Base-by-base conservation (phyloP, 2,888 invertebrate genomes). In the Germaria angustata region DNA sequence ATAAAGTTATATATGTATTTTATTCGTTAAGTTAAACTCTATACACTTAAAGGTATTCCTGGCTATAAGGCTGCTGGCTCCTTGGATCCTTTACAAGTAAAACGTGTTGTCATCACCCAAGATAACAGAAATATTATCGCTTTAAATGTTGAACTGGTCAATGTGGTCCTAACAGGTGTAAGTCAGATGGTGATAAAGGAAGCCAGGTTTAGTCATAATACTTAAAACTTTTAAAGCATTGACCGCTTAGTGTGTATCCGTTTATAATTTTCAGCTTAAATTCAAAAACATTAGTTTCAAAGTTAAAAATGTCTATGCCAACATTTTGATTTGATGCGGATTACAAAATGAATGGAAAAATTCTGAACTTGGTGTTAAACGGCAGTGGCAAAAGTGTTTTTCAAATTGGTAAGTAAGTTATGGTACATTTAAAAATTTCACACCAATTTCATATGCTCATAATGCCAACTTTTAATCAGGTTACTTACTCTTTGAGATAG, bases 301-400 rank as follows among this genome's bases (percentile, higher is more conserved):
- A 44, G 36, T 0, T 41, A 6, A 63, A 49, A 20, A 0, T 79
- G 2, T 89, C 92, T 36, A 90, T 94, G 8, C 94, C 94, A 9
- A 93, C 93, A 88, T 91, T 95, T 85, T 92, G 93, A 85, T 93
- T 94, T 78, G 94, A 94, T 86, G 94, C 94, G 24, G 92, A 93
- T 8, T 95, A 95, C 86, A 93, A 93, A 85, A 91, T 94, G 51
- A 92, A 93, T 86, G 94, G 94, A 59, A 92, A 93, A 86, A 93
- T 94, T 86, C 90, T 94, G 78, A 90, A 94, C 32, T 93, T 94
- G 80, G 94, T 94, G 6, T 89, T 95, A 76, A 92, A 93, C 57
- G 94, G 94, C 53, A 92, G 92, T 78, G 94, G 94, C 24, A 89
- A 91, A 41, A 61, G 85, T 66, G 65, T 71, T 20, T 69, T 94